Evolutionary conservation across 64 coral and sea anemone species (phyloP).

Genomic region (Orbicella faveolata): DNA sequence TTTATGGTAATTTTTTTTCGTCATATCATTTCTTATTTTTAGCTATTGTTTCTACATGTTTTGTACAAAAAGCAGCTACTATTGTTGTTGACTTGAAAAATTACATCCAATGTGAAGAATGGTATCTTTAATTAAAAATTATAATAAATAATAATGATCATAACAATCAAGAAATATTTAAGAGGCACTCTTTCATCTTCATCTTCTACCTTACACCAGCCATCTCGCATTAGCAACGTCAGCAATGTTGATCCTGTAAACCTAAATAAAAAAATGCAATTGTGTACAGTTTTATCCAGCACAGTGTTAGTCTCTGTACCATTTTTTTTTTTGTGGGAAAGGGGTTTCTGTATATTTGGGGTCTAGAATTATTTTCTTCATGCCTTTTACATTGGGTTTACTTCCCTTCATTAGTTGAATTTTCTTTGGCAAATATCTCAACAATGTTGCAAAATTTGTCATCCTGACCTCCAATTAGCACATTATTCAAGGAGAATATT

Average conservation of each 20-base stretch:
- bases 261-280: not conserved
- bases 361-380: too few relatives aligned
- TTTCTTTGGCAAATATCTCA: not conserved
- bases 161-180: not conserved
- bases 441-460: not conserved
- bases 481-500: too few relatives aligned
- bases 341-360: too few relatives aligned
- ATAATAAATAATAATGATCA: not conserved
- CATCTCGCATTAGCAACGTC: not conserved
- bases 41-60: not conserved
- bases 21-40: not conserved
- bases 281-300: not conserved
- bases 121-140: not conserved
- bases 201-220: not conserved
- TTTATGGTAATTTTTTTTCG: not conserved
- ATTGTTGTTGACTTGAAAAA: too few relatives aligned
- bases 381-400: too few relatives aligned
- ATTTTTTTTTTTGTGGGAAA: too few relatives aligned
- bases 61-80: not conserved
- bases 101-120: too few relatives aligned
- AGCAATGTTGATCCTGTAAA: constrained; percentile 10
- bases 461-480: not conserved
- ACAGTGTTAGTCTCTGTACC: not conserved
- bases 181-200: not conserved
- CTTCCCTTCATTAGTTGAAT: too few relatives aligned